Conservation (phyloP, 2,797 vertebrate species). For the Chloroceryle inda region DNA sequence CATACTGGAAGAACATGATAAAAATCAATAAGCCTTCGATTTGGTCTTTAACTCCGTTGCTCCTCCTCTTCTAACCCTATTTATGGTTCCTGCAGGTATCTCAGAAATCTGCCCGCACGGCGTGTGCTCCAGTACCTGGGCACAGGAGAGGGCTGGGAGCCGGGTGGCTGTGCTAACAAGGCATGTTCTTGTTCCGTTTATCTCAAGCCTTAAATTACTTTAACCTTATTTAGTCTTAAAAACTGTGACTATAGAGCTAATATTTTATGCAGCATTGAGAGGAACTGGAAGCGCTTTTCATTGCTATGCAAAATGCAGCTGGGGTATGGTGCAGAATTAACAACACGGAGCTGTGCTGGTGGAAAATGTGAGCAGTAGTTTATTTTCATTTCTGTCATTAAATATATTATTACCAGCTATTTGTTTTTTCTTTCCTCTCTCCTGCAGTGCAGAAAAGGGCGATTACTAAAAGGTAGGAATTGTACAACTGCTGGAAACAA, state of each 20-base stretch:
- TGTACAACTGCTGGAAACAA: conserved; percentile 21
- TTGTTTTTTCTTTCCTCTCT: conserved; percentile 23
- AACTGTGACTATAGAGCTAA: background rate
- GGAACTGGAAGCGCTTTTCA: conserved; percentile 37
- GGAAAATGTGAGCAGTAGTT: background rate
- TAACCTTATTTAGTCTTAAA: conserved; percentile 40
- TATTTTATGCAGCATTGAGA: conserved; percentile 14
- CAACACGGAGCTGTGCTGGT: background rate
- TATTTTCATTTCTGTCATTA: conserved; percentile 69
- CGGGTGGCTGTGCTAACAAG: background rate
- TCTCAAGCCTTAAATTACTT: conserved; percentile 2
- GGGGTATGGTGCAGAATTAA: conserved; percentile 29
- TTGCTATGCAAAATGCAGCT: conserved; percentile 36
- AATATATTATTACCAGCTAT: conserved; percentile 49
- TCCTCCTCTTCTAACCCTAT: background rate
- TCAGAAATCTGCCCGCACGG: fast-evolving
- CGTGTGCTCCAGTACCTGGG: background rate
- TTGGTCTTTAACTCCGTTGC: background rate
- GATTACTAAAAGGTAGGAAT: background rate
- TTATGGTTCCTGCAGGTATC: background rate
- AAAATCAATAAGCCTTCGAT: background rate
- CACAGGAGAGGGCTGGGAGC: background rate
- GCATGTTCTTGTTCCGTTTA: background rate
- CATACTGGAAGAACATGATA: background rate
- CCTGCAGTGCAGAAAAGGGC: background rate